phyloP scores from a whole-genome alignment of 1,140 invertebrate species.

The Triops cancriformis region DNA sequence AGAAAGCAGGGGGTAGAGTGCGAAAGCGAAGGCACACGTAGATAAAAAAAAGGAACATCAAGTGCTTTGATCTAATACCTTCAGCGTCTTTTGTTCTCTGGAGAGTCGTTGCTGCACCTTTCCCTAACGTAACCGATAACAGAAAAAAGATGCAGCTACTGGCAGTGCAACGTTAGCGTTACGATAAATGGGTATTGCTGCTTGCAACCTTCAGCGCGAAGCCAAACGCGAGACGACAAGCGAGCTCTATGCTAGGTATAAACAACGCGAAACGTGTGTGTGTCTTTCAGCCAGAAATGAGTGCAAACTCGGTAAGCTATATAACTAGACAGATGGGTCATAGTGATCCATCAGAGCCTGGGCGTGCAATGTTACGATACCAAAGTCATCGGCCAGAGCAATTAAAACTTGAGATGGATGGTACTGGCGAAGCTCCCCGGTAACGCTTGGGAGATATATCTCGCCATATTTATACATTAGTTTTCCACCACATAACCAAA shows the following conservation, averaged over 20 bases:
- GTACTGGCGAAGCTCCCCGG: neutral
- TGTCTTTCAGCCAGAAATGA: conserved; percentile 2
- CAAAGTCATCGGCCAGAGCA: conserved; percentile 2
- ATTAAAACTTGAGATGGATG: conserved; percentile 14
- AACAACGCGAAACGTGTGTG: neutral
- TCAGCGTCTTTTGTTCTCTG: conserved; percentile 3
- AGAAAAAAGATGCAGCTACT: neutral
- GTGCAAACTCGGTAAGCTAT: conserved; percentile 6
- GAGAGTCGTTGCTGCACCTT: conserved; percentile 7
- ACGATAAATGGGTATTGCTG: neutral
- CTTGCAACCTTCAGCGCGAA: neutral
- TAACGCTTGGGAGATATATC: neutral
- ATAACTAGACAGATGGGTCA: conserved; percentile 6
- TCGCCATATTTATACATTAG: conserved; percentile 14
- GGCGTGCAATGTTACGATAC: neutral
- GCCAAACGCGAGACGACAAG: too few species aligned
- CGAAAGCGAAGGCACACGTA: neutral
- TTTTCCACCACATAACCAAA: neutral
- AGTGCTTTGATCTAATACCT: conserved; percentile 10
- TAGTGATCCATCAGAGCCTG: neutral
- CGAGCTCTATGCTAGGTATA: neutral
- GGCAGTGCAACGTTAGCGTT: neutral
- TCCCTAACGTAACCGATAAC: conserved; percentile 1
- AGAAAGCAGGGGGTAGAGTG: neutral
- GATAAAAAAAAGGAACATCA: neutral